Base-by-base conservation (phyloP, 2,113 vertebrate genomes). In the Equus quagga region DNA sequence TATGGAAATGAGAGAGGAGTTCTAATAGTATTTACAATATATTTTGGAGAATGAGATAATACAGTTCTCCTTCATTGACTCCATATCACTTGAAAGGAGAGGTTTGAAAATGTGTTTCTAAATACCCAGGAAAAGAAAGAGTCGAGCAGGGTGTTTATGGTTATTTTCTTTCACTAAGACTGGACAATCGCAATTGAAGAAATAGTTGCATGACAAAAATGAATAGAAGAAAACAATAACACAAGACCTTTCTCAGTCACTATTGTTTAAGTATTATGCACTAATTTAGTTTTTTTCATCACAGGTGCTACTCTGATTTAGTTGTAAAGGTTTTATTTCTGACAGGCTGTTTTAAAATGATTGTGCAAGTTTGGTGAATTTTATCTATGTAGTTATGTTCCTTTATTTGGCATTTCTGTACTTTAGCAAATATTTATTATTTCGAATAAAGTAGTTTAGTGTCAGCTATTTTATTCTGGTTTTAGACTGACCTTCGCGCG, bases 401-500 rank as follows among this genome's bases (percentile, higher is more conserved):
- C 93, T 95, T 98, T 98, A 98, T 97, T 98, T 97, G 95, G 91
- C 80, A 89, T 94, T 96, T 94, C 93, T 98, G 46, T 19, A 79
- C 89, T 97, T 98, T 98, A 97, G 75, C 33, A 88, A 96, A 81
- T 82, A 84, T 65, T 98, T 98, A 96, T 96, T 49, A 96, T 92
- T 97, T 98, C 36, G 94, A 97, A 96, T 89, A 51, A 89, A 93
- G 69, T 92, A 21, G 81, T 97, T 89, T 72, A 65, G 14, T 96
- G 96, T 98, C 89, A 97, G 54, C 97, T 98, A 95, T 97, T 98
- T 98, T 88, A 91, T 84, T 28, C 90, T 46, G 79, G 94, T 96
- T 98, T 97, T 98, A 92, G 97, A 98, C 98, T 99, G 97, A 98
- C 98, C 98, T 98, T 97, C 83, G n/a, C 54, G 97, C 98, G 89